phyloP scores from a whole-genome alignment of 2,888 invertebrate genomes.

The Drepanosiphum platanoidis region DNA sequence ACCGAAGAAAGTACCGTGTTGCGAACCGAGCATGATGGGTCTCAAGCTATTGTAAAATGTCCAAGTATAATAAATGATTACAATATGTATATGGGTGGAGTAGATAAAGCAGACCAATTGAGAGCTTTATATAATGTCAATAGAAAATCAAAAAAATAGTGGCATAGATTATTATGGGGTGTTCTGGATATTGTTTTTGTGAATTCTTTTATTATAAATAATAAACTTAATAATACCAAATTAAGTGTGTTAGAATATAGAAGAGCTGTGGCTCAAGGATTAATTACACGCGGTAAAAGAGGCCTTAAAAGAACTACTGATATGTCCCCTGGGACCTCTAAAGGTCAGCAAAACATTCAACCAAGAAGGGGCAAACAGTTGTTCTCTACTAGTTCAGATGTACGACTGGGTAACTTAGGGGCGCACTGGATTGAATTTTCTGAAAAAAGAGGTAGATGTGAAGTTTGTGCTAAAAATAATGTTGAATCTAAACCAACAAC shows the following conservation, averaged over 20 bases:
- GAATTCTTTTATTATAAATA: constrained; percentile 62
- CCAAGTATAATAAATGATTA: constrained; percentile 64
- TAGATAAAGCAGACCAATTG: constrained; percentile 63
- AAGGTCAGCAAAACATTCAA: neutral
- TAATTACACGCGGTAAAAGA: neutral
- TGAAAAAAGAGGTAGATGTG: constrained; percentile 18
- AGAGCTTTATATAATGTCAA: constrained; percentile 31
- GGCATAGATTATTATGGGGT: constrained; percentile 55
- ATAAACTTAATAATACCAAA: constrained; percentile 55
- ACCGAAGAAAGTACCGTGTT: constrained; percentile 63
- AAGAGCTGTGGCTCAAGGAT: constrained; percentile 42
- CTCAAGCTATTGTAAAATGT: constrained; percentile 49
- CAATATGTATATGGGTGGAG: constrained; percentile 64
- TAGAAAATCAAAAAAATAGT: constrained; percentile 35
- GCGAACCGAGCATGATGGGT: constrained; percentile 58
- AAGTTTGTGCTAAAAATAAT: constrained; percentile 25
- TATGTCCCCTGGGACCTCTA: neutral
- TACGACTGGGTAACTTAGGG: constrained; percentile 29
- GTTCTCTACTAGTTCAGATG: constrained; percentile 12
- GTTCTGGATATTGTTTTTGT: constrained; percentile 43
- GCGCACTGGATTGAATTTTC: constrained; percentile 27
- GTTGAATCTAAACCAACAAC: constrained; percentile 26
- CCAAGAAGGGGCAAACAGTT: constrained; percentile 26
- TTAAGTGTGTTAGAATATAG: constrained; percentile 14
- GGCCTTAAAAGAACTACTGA: neutral